A percentile compares a stretch with the other conserved stretches of the same genome.
Evolutionary conservation across 2,888 invertebrate species (phyloP).

Genomic region (Amitus sp.): DNA sequence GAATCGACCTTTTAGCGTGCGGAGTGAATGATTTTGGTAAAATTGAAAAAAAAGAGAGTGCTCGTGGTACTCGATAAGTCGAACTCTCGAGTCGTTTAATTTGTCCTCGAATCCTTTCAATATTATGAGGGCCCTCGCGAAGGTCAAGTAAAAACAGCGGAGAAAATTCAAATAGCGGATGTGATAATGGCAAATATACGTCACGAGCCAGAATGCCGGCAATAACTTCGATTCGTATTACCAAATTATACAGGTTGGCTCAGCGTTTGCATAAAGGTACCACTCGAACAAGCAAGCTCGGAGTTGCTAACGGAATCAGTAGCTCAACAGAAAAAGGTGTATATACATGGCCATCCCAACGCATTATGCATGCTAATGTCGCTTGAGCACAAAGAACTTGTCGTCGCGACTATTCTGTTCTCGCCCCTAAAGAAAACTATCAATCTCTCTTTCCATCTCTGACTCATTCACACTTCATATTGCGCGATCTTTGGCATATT

Average conservation of each 20-base stretch:
- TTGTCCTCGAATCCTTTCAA: background rate
- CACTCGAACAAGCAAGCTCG: background rate
- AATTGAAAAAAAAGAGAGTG: background rate
- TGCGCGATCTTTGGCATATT: too few species aligned
- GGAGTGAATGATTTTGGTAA: too few species aligned
- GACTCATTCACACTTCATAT: background rate
- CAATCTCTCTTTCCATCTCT: background rate
- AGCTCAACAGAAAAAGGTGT: slow-evolving; percentile 3
- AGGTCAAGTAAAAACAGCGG: background rate
- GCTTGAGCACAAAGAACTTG: background rate
- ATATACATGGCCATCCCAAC: background rate
- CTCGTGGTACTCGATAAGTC: background rate
- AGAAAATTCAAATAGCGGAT: background rate
- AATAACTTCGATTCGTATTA: slow-evolving; percentile 11
- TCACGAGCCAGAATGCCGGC: slow-evolving; percentile 9
- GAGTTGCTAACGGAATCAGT: slow-evolving; percentile 1
- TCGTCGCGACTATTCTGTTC: background rate
- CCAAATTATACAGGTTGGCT: slow-evolving; percentile 4
- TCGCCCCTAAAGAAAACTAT: slow-evolving; percentile 3
- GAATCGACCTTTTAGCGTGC: too few species aligned
- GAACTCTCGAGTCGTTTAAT: slow-evolving; percentile 8
- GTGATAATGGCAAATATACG: slow-evolving; percentile 5
- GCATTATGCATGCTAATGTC: slow-evolving; percentile 6
- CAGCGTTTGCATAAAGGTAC: slow-evolving; percentile 5
- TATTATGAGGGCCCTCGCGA: slow-evolving; percentile 5